A percentile compares a stretch with the other conserved stretches of the same genome.
These are phyloP conservation scores for Heliconius charithonia DNA, from an alignment of 2,888 invertebrate species.

Conservation along the genomic window DNA sequence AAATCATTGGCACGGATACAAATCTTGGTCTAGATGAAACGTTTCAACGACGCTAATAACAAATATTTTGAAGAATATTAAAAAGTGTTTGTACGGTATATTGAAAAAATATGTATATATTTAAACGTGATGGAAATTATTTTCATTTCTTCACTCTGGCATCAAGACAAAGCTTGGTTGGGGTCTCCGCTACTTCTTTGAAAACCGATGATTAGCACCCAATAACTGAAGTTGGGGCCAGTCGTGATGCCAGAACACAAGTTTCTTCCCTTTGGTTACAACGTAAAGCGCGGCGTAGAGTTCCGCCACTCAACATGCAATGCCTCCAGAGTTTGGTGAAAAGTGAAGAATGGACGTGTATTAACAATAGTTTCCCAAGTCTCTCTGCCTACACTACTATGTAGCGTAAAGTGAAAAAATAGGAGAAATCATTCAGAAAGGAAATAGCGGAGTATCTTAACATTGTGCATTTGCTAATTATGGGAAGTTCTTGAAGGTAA, in stretches of 20 bases:
- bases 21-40: slow-evolving; percentile 53
- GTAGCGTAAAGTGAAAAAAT: not conserved
- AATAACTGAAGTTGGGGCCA: too few species aligned
- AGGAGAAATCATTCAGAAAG: too few species aligned
- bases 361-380: not conserved
- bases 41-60: slow-evolving; percentile 30
- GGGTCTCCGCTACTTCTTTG: too few species aligned
- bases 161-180: too few species aligned
- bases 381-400: not conserved
- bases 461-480: not conserved
- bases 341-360: not conserved
- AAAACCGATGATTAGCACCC: too few species aligned
- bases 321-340: not conserved
- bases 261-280: too few species aligned
- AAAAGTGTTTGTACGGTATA: slow-evolving; percentile 9
- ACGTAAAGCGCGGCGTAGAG: too few species aligned
- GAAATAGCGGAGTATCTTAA: too few species aligned
- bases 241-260: too few species aligned
- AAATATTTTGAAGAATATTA: slow-evolving; percentile 20
- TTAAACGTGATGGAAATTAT: too few species aligned
- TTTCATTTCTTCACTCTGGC: too few species aligned
- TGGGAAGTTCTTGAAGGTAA: not conserved
- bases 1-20: slow-evolving; percentile 68
- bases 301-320: not conserved
- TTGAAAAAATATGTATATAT: not conserved